Evolutionary conservation across 2,888 invertebrate genomes (phyloP).

Genomic region (Coenonympha arcania): DNA sequence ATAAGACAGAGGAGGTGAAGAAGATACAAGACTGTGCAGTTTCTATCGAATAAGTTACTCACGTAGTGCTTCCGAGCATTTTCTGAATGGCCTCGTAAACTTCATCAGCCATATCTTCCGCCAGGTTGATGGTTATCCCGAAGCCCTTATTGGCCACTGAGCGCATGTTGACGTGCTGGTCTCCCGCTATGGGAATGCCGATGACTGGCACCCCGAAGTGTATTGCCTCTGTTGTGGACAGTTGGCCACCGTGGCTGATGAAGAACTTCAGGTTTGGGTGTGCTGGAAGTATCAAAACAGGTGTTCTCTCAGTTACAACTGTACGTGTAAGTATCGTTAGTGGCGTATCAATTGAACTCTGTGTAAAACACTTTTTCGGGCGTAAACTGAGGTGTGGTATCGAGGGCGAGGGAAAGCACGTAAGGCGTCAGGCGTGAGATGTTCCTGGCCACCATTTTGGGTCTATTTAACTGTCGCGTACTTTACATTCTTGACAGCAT

Average conservation of each 20-base stretch:
- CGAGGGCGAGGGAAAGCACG: too few species aligned
- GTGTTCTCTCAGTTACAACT: too few species aligned
- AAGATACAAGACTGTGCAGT: too few species aligned
- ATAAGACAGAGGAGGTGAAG: neutral
- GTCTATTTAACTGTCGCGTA: too few species aligned
- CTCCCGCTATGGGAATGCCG: slow-evolving; percentile 50
- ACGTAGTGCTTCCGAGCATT: slow-evolving; percentile 38
- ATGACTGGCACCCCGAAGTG: slow-evolving; percentile 56
- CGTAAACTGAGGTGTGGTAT: too few species aligned
- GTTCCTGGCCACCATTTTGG: too few species aligned
- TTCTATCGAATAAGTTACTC: neutral
- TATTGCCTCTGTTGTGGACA: slow-evolving; percentile 53
- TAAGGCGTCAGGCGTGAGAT: too few species aligned
- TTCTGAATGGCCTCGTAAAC: slow-evolving; percentile 41
- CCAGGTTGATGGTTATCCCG: slow-evolving; percentile 38
- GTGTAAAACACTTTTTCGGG: too few species aligned
- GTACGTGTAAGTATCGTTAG: too few species aligned
- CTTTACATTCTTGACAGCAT: too few species aligned
- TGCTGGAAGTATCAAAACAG: slow-evolving; percentile 17
- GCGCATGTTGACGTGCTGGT: slow-evolving; percentile 51
- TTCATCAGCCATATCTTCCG: slow-evolving; percentile 38
- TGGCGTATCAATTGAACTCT: too few species aligned
- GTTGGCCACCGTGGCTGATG: slow-evolving; percentile 56
- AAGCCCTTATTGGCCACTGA: slow-evolving; percentile 44
- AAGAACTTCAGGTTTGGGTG: slow-evolving; percentile 47